Evolutionary conservation across 2,797 vertebrate genomes (phyloP).

Genomic region (Chelon auratus): DNA sequence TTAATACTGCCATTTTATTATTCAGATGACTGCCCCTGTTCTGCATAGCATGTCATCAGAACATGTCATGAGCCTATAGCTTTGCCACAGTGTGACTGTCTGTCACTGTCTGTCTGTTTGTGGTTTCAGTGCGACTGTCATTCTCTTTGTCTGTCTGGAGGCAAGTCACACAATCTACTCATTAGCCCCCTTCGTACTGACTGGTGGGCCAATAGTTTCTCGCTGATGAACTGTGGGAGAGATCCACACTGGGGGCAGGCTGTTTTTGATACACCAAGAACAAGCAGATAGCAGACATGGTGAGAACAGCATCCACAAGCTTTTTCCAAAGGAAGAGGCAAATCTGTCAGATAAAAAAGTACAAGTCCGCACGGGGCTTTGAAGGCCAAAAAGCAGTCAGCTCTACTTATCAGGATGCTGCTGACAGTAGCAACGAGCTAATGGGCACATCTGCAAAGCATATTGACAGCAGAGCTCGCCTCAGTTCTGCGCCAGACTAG

Average conservation of each 20-base stretch:
- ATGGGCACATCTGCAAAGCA: slow-evolving; percentile 69
- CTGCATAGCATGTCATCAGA: slow-evolving; percentile 17
- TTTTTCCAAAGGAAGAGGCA: slow-evolving; percentile 59
- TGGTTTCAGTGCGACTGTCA: slow-evolving; percentile 35
- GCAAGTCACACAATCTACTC: slow-evolving; percentile 63
- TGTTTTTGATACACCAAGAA: slow-evolving; percentile 61
- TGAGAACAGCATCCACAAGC: slow-evolving; percentile 46
- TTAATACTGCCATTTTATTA: slow-evolving; percentile 1
- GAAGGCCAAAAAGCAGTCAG: slow-evolving; percentile 67
- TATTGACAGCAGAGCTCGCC: slow-evolving; percentile 64
- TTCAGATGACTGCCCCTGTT: slow-evolving; percentile 21
- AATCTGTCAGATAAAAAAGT: slow-evolving; percentile 71
- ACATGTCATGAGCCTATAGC: slow-evolving; percentile 31
- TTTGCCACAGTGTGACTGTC: slow-evolving; percentile 25
- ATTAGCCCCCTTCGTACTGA: slow-evolving; percentile 63
- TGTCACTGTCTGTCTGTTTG: slow-evolving; percentile 16
- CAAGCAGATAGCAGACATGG: slow-evolving; percentile 60
- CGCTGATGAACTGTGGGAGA: slow-evolving; percentile 57
- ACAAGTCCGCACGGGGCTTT: slow-evolving; percentile 58
- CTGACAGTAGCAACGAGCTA: slow-evolving; percentile 73
- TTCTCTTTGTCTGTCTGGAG: slow-evolving; percentile 50
- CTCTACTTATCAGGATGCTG: slow-evolving; percentile 61
- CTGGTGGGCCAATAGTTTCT: slow-evolving; percentile 66
- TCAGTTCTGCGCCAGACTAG: slow-evolving; percentile 46
- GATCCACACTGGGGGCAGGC: slow-evolving; percentile 49